phyloP scores from a whole-genome alignment of 2,888 invertebrate genomes.

The Lepidocyrtinus sp. region DNA sequence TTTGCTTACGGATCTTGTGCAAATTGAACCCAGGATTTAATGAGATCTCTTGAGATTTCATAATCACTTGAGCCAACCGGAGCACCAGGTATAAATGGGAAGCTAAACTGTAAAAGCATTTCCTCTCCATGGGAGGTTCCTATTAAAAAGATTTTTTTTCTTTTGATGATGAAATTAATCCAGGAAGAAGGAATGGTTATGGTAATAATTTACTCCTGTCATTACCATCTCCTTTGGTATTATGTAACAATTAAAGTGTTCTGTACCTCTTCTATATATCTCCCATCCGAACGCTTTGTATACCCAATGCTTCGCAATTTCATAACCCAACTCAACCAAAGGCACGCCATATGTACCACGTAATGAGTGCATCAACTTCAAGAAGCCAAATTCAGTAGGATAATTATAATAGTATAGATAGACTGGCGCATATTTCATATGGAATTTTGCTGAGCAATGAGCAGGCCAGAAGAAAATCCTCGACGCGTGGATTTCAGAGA shows the following conservation, averaged over 20 bases:
- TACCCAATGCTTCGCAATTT: conserved; percentile 59
- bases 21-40: conserved; percentile 65
- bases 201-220: not conserved
- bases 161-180: not conserved
- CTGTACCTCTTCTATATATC: conserved; percentile 58
- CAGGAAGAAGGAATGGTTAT: not conserved
- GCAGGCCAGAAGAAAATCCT: conserved; percentile 61
- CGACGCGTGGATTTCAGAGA: conserved; percentile 62
- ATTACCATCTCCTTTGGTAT: not conserved
- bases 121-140: conserved; percentile 62
- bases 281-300: conserved; percentile 55
- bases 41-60: conserved; percentile 63
- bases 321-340: conserved; percentile 54
- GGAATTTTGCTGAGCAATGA: conserved; percentile 58
- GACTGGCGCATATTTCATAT: conserved; percentile 62
- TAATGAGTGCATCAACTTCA: conserved; percentile 61
- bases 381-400: conserved; percentile 64
- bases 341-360: conserved; percentile 59
- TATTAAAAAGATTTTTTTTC: conserved; percentile 10
- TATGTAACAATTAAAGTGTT: not conserved
- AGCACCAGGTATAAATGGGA: conserved; percentile 63
- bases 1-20: conserved; percentile 60
- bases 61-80: conserved; percentile 64
- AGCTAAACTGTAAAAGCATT: conserved; percentile 62
- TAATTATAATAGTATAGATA: conserved; percentile 64